phyloP scores from a whole-genome alignment of 2,888 invertebrate species.

The Drosophila ezoana region DNA sequence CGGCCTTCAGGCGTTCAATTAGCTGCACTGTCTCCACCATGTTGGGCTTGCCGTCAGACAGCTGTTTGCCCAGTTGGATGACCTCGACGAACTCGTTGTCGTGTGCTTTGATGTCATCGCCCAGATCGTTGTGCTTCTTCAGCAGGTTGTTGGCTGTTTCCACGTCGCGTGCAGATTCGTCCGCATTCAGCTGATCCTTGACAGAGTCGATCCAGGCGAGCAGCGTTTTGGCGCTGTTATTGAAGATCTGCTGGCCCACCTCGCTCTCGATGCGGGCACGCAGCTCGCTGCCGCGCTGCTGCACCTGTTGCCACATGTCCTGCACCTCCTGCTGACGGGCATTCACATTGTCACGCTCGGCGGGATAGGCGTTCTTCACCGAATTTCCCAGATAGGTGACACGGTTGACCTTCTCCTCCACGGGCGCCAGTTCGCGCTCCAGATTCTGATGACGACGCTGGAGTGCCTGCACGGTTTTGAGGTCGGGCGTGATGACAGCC shows the following conservation, averaged over 20 bases:
- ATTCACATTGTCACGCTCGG: slow-evolving; percentile 94
- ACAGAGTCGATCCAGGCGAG: slow-evolving; percentile 93
- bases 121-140: slow-evolving; percentile 95
- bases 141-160: slow-evolving; percentile 95
- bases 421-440: slow-evolving; percentile 96
- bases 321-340: slow-evolving; percentile 93
- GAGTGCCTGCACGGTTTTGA: slow-evolving; percentile 95
- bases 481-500: slow-evolving; percentile 91
- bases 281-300: slow-evolving; percentile 93
- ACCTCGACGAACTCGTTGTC: slow-evolving; percentile 95
- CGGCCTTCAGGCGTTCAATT: slow-evolving; percentile 89
- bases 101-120: slow-evolving; percentile 95
- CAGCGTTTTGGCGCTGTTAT: slow-evolving; percentile 90
- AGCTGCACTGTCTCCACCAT: slow-evolving; percentile 91
- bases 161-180: slow-evolving; percentile 93
- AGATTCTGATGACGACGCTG: slow-evolving; percentile 96
- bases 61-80: slow-evolving; percentile 91
- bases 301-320: slow-evolving; percentile 94
- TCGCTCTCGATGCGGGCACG: slow-evolving; percentile 95
- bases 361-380: slow-evolving; percentile 96
- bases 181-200: slow-evolving; percentile 91
- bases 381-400: slow-evolving; percentile 94
- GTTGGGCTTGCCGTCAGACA: slow-evolving; percentile 90
- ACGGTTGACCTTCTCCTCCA: slow-evolving; percentile 96
- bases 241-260: slow-evolving; percentile 95